These are phyloP conservation scores for Anoplophora glabripennis DNA, from an alignment of 1,140 invertebrate genomes.

Conservation along the genomic window DNA sequence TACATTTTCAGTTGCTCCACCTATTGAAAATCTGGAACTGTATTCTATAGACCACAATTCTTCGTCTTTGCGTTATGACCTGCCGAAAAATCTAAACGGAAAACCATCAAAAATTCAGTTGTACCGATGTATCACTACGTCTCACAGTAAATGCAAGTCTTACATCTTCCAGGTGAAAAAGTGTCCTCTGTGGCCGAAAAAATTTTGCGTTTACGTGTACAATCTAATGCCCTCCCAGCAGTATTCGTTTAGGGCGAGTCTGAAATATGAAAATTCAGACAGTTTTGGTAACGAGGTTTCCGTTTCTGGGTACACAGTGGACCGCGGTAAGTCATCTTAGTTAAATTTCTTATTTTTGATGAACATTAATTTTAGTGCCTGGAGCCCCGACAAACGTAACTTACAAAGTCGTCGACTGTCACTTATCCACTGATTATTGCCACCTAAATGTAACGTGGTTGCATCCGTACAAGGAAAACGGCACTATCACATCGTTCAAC, in stretches of 20 bases:
- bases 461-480: conserved; percentile 36
- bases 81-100: conserved; percentile 28
- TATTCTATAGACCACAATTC: conserved; percentile 31
- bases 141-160: conserved; percentile 34
- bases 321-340: conserved; percentile 27
- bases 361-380: conserved; percentile 27
- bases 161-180: conserved; percentile 13
- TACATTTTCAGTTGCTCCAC: conserved; percentile 27
- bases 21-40: conserved; percentile 33
- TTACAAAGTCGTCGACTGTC: conserved; percentile 35
- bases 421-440: conserved; percentile 29
- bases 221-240: conserved; percentile 32
- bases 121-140: conserved; percentile 27
- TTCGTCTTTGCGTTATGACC: conserved; percentile 32
- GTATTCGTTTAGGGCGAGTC: conserved; percentile 28
- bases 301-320: conserved; percentile 20
- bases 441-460: conserved; percentile 36
- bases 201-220: conserved; percentile 28
- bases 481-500: conserved; percentile 33
- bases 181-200: conserved; percentile 31
- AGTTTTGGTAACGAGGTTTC: conserved; percentile 25
- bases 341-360: no score
- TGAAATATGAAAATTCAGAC: conserved; percentile 32
- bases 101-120: conserved; percentile 27
- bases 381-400: conserved; percentile 34